Conservation (phyloP, 35 echinoderm and acorn worm genomes). For the Lytechinus variegatus region DNA sequence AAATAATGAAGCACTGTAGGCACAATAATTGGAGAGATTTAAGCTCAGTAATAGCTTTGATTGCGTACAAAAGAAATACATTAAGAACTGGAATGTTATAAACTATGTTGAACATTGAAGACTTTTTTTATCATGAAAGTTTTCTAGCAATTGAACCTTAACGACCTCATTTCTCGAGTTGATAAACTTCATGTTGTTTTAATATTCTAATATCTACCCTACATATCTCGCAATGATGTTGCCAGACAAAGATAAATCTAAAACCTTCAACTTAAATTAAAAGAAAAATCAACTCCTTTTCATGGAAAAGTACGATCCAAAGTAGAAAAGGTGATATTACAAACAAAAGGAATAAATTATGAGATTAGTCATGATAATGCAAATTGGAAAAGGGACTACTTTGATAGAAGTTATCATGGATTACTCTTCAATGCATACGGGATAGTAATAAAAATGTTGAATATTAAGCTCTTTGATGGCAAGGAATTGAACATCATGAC, state of each 20-base stretch:
- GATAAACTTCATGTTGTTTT: background rate
- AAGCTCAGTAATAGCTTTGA: background rate
- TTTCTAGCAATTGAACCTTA: background rate
- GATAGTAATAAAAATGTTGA: background rate
- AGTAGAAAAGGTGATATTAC: background rate
- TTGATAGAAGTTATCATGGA: background rate
- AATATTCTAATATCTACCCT: background rate
- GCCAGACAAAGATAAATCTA: background rate
- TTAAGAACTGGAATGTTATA: background rate
- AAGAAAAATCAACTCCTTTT: background rate
- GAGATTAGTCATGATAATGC: background rate
- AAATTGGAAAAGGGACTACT: background rate
- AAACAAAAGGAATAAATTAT: background rate
- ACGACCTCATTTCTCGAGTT: background rate
- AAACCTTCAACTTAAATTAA: background rate
- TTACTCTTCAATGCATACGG: background rate
- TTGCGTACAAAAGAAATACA: background rate
- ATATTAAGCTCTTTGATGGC: background rate
- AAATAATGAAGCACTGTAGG: background rate
- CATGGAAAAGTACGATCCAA: background rate
- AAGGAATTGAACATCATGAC: background rate
- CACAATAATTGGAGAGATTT: conserved; percentile 1
- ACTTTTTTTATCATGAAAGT: background rate
- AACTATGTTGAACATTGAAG: conserved; percentile 5
- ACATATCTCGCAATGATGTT: background rate